A percentile compares a stretch with the other conserved stretches of the same genome.
Evolutionary conservation across 2,113 vertebrate genomes (phyloP).

Genomic region (Charadrius vociferus): DNA sequence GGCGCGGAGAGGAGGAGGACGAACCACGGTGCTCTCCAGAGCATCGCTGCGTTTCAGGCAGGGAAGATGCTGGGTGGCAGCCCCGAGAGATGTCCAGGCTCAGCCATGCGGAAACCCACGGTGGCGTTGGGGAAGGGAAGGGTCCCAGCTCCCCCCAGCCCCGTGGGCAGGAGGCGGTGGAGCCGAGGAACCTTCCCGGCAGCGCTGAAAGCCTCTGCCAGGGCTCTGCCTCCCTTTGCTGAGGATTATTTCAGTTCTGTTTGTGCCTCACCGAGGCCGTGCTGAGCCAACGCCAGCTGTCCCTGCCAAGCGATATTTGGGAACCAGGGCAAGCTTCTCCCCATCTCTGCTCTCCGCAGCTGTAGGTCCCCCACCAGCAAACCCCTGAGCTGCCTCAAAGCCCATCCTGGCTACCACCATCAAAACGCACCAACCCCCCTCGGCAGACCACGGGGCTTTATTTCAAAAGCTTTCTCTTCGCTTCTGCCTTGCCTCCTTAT

Average conservation of each 20-base stretch:
- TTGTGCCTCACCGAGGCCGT: neutral
- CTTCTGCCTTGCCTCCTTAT: slow-evolving; percentile 18
- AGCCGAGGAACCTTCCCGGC: neutral
- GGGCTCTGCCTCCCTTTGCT: neutral
- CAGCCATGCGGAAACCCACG: neutral
- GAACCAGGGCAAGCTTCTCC: neutral
- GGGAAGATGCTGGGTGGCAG: neutral
- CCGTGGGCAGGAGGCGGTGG: fast-evolving
- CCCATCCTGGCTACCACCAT: neutral
- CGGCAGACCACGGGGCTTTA: neutral
- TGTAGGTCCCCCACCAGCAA: neutral
- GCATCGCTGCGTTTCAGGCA: neutral
- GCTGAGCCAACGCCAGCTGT: neutral
- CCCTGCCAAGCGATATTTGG: neutral
- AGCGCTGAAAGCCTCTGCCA: neutral
- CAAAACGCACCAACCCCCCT: neutral
- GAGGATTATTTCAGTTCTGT: neutral
- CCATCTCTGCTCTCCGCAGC: neutral
- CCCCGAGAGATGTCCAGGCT: neutral
- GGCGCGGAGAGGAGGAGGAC: neutral
- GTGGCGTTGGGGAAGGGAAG: fast-evolving
- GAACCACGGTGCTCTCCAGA: neutral
- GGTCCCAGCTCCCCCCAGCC: neutral
- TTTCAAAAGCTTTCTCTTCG: neutral
- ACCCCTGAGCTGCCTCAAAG: neutral